Base-by-base conservation (phyloP, 1,140 invertebrate genomes). In the Papilio dardanus region DNA sequence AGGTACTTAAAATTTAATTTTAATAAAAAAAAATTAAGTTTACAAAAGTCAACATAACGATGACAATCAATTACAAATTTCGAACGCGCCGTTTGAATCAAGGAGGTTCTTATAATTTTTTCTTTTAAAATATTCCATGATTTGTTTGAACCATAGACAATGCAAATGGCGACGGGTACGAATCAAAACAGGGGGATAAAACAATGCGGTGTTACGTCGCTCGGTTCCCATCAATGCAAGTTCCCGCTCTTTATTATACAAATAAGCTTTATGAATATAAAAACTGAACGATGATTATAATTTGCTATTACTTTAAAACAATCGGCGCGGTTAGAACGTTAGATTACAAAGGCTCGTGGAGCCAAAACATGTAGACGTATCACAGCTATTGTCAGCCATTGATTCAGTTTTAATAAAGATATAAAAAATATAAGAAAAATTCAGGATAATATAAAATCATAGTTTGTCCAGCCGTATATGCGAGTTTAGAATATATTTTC, bases 201-300 rank as follows among this genome's bases (percentile, higher is more conserved):
- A 69, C 67, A 69, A 69, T 69, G 35, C 19, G 1, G 67, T 40
- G 35, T 69, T 69, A 66, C 28, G 54, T 62, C 54, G 54, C 3
- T 12, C 21, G 21, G 3, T 14, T 69, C 67, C 31, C 67, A 40
- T 69, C 67, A 69, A 69, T 69, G 35, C 67, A 40, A 35, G 67
- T 24, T 69, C 67, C 35, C 67, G 67, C 67, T 24, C 19, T 35
- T 37, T 69, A 69, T 69, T 69, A 40, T 69, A 0, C 21, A 69
- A 69, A 69, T 69, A 69, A 21, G 7, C 19, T 37, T 40, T 19
- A 37, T 69, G 35, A 40, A 69, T 69, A 40, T 40, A 69, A 40
- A 69, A 69, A 69, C 67, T 69, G 19, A 40, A 69, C 67, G 35
- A 21, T 68, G 14, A 68, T 68, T 68, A 68, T 68, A 68, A 68